Conservation (phyloP, 2,888 invertebrate genomes). For the Cerastis leucographa region DNA sequence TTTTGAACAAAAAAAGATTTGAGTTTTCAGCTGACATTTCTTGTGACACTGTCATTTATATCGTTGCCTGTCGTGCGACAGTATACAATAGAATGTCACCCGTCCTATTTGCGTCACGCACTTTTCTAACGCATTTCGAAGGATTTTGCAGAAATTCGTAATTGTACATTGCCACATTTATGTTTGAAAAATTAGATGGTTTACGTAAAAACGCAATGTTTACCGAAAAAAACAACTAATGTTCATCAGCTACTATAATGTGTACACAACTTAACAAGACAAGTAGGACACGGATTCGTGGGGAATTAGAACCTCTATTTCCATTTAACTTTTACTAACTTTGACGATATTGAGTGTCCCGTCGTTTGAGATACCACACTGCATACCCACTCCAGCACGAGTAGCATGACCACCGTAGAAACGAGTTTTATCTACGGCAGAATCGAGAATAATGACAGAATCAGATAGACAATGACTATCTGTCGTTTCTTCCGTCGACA, state of each 20-base stretch:
- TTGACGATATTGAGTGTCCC: background rate
- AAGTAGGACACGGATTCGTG: background rate
- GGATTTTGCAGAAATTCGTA: background rate
- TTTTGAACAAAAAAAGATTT: slow-evolving; percentile 31
- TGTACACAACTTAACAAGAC: background rate
- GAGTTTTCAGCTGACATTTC: slow-evolving; percentile 17
- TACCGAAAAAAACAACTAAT: no score
- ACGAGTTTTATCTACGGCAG: no score
- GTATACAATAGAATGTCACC: slow-evolving; percentile 47
- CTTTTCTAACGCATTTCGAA: background rate
- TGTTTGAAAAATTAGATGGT: background rate
- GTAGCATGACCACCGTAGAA: no score
- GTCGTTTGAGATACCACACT: background rate
- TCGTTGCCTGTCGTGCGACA: slow-evolving; percentile 11
- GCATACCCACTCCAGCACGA: background rate
- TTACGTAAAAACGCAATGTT: background rate
- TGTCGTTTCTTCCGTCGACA: no score
- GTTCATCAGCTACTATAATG: background rate
- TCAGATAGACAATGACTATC: no score
- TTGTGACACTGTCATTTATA: slow-evolving; percentile 47
- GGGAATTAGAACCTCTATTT: background rate
- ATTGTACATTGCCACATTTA: no score
- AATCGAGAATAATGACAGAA: no score
- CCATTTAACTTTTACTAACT: background rate
- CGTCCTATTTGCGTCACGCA: background rate